Conservation (phyloP, 2,797 vertebrate genomes). For the Eutrigla gurnardus region DNA sequence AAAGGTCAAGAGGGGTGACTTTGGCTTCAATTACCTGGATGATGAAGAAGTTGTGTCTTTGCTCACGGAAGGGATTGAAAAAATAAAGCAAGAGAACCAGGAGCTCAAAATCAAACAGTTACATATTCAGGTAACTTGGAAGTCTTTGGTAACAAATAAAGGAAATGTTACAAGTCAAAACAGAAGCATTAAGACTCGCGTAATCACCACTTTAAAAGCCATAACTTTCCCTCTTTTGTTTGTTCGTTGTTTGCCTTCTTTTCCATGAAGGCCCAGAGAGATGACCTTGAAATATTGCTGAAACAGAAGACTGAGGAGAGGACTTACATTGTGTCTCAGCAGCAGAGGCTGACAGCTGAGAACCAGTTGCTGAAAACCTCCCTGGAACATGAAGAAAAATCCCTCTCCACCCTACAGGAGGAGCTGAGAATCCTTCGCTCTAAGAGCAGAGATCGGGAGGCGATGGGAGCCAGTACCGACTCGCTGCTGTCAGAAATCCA, state of each 20-base stretch:
- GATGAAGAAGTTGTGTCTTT: conserved; percentile 56
- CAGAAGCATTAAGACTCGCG: background rate
- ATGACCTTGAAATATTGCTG: conserved; percentile 84
- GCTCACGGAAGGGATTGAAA: conserved; percentile 76
- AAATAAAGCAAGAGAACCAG: conserved; percentile 80
- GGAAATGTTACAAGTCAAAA: background rate
- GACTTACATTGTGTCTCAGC: conserved; percentile 81
- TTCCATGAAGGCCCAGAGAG: conserved; percentile 82
- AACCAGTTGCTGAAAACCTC: conserved; percentile 88
- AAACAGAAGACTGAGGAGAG: conserved; percentile 82
- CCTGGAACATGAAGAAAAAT: conserved; percentile 88
- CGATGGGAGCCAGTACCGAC: conserved; percentile 80
- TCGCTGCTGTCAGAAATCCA: conserved; percentile 89
- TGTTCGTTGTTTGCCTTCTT: conserved; percentile 12
- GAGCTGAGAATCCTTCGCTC: conserved; percentile 88
- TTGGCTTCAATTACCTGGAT: conserved; percentile 64
- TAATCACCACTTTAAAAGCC: background rate
- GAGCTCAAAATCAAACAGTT: conserved; percentile 74
- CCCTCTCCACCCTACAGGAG: conserved; percentile 86
- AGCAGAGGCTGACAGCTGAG: conserved; percentile 85
- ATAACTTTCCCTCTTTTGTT: background rate
- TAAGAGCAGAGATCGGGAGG: conserved; percentile 88
- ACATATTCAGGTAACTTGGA: conserved; percentile 78
- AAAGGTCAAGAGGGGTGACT: conserved; percentile 8
- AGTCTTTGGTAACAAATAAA: conserved; percentile 2